A percentile compares a stretch with the other conserved stretches of the same genome.
These are phyloP conservation scores for Catostylus mosaicus DNA, from an alignment of 30 jellyfish, hydroid and myxozoan species.

Conservation along the genomic window DNA sequence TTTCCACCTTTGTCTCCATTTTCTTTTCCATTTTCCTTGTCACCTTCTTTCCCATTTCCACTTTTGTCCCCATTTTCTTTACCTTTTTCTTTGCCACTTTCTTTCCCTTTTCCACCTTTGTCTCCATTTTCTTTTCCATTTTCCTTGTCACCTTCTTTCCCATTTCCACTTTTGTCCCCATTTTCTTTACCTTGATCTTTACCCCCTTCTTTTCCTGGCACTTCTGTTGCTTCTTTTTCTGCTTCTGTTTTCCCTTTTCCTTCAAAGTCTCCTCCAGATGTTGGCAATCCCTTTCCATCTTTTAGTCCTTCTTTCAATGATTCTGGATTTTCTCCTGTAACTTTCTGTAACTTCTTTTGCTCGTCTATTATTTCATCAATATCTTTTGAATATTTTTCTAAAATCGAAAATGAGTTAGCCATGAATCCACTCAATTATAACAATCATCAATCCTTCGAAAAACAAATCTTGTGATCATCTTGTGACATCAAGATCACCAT, in stretches of 20 bases:
- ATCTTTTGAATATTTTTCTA: conserved; percentile 48
- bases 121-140: conserved; percentile 1
- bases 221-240: conserved; percentile 80
- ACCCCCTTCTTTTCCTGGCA: conserved; percentile 54
- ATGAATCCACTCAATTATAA: too few relatives aligned
- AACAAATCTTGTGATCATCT: too few relatives aligned
- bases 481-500: too few relatives aligned
- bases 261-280: conserved; percentile 60
- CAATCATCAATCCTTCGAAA: too few relatives aligned
- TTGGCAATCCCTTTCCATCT: conserved; percentile 62
- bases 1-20: not conserved
- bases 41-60: conserved; percentile 11
- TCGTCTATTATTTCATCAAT: conserved; percentile 64
- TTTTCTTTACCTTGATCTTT: conserved; percentile 1
- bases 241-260: conserved; percentile 70
- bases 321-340: conserved; percentile 38
- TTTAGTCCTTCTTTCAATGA: conserved; percentile 46
- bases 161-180: not conserved
- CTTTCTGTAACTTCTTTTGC: conserved; percentile 49
- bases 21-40: not conserved
- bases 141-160: conserved; percentile 9
- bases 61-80: not conserved
- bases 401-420: too few relatives aligned
- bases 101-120: conserved; percentile 8
- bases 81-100: not conserved